A percentile compares a stretch with the other conserved stretches of the same genome.
Conservation (phyloP, 2,113 vertebrate species). For the Eonycteris spelaea region DNA sequence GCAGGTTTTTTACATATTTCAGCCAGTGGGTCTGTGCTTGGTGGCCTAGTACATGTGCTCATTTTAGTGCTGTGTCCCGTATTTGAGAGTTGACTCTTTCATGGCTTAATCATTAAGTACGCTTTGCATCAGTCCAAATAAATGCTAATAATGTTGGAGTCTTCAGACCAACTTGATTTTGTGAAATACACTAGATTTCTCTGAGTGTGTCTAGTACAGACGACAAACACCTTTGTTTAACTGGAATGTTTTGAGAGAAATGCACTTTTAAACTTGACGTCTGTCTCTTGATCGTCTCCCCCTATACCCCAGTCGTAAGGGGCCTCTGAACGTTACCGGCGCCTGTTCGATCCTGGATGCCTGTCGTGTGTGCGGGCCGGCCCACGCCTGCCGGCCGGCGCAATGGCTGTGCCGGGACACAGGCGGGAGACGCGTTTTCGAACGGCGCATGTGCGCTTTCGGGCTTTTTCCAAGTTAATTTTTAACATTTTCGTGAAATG, state of each 20-base stretch:
- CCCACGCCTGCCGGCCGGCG: neutral
- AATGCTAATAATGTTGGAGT: neutral
- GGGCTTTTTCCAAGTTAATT: neutral
- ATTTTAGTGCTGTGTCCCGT: neutral
- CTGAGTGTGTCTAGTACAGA: neutral
- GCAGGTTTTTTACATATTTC: slow-evolving; percentile 77
- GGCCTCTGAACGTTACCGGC: neutral
- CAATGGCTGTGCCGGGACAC: neutral
- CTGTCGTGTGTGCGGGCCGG: neutral
- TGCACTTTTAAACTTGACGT: neutral
- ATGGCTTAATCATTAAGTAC: neutral
- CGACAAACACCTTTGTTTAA: neutral
- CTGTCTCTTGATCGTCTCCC: neutral
- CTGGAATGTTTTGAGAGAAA: neutral
- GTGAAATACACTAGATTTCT: neutral
- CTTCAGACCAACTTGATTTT: neutral
- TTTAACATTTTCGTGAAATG: neutral
- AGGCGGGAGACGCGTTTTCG: neutral
- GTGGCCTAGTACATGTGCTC: neutral
- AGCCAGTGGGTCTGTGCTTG: neutral
- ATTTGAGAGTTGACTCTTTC: slow-evolving; percentile 34
- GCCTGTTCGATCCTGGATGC: neutral
- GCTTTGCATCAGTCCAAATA: neutral
- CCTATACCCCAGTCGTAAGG: neutral
- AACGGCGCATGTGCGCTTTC: neutral